These are phyloP conservation scores for Congeria kusceri DNA, from an alignment of 2,888 invertebrate genomes.

Conservation along the genomic window DNA sequence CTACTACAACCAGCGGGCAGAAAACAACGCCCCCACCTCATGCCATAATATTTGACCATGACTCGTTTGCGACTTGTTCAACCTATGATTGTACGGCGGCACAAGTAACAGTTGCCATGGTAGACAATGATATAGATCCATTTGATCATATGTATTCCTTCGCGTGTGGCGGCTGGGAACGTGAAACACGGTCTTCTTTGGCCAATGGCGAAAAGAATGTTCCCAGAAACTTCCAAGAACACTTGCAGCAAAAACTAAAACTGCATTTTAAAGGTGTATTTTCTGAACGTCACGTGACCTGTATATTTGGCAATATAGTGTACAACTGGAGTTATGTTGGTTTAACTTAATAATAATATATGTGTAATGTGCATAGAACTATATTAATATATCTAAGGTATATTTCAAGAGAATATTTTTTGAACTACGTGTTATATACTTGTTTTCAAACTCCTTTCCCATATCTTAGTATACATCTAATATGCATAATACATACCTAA, in stretches of 20 bases:
- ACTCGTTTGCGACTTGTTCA: conserved; percentile 6
- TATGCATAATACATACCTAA: too few relatives aligned
- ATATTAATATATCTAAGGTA: too few relatives aligned
- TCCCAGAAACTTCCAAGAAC: conserved; percentile 29
- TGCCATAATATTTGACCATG: background rate
- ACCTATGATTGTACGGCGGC: conserved; percentile 23
- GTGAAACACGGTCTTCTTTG: background rate
- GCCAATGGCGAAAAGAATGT: conserved; percentile 10
- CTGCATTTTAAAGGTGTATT: conserved; percentile 38
- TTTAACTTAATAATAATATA: too few relatives aligned
- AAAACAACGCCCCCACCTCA: background rate
- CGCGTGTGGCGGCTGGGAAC: conserved; percentile 49
- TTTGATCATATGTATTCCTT: conserved; percentile 43
- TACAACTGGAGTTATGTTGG: too few relatives aligned
- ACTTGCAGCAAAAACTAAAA: conserved; percentile 20
- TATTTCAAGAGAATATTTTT: too few relatives aligned
- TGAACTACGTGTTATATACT: too few relatives aligned
- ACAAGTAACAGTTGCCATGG: conserved; percentile 23
- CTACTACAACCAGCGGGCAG: background rate
- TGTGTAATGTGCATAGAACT: too few relatives aligned
- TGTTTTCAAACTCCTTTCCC: too few relatives aligned
- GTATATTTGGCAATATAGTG: too few relatives aligned
- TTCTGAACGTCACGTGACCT: background rate
- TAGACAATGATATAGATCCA: conserved; percentile 39
- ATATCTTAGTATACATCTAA: too few relatives aligned